Conservation (phyloP, 2,113 vertebrate genomes). For the Scalopus aquaticus region DNA sequence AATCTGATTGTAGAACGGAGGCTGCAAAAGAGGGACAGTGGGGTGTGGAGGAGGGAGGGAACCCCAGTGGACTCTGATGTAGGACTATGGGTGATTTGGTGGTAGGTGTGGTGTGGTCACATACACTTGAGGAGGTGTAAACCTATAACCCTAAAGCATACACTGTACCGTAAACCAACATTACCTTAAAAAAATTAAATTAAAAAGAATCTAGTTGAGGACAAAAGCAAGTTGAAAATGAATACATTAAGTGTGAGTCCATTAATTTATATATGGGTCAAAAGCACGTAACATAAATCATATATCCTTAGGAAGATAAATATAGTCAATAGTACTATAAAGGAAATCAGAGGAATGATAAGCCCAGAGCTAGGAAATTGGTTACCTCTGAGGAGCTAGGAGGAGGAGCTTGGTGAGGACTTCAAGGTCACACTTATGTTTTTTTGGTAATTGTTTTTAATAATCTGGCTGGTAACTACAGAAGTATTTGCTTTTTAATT, state of each 20-base stretch:
- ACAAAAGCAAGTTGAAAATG: background rate
- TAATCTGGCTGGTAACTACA: constrained; percentile 13
- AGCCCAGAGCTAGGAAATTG: background rate
- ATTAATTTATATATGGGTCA: background rate
- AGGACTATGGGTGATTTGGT: too few species aligned
- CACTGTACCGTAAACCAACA: too few species aligned
- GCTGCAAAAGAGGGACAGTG: too few species aligned
- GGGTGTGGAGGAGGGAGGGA: too few species aligned
- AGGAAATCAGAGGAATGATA: constrained; percentile 9
- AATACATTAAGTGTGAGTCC: background rate
- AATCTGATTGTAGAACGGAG: too few species aligned
- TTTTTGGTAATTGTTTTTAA: background rate
- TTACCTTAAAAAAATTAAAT: too few species aligned
- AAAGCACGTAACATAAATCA: constrained; percentile 7
- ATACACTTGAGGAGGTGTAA: too few species aligned
- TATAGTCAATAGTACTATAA: background rate
- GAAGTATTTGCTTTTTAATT: background rate
- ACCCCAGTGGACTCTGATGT: too few species aligned
- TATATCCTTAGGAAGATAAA: constrained; percentile 18
- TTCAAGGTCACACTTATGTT: background rate
- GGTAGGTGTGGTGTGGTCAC: too few species aligned
- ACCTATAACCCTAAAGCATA: too few species aligned
- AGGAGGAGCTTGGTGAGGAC: background rate
- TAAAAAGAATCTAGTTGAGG: too few species aligned
- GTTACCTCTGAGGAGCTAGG: background rate